Percentiles rank a stretch among this genome's conserved stretches.
Conservation (phyloP, 2,113 vertebrate species). For the Cranoglanis bouderius region DNA sequence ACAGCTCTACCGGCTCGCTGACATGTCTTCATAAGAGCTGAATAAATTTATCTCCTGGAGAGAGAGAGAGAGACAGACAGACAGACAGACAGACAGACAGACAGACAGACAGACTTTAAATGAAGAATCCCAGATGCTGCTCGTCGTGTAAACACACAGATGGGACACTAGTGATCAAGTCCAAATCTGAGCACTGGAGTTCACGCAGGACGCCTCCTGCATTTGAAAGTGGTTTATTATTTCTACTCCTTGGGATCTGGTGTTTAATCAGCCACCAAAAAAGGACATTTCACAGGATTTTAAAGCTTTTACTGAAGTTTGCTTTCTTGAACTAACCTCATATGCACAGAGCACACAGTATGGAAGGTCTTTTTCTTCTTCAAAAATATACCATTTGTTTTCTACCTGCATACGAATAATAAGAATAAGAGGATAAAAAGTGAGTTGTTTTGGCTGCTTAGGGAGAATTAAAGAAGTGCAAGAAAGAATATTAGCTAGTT, state of each 20-base stretch:
- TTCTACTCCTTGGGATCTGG: not conserved
- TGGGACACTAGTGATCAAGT: not conserved
- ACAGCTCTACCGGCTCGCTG: not conserved
- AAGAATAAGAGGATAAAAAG: not conserved
- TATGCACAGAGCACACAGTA: not conserved
- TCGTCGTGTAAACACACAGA: not conserved
- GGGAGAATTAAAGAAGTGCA: too few relatives aligned
- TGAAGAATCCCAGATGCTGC: not conserved
- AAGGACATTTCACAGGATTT: not conserved
- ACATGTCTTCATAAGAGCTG: not conserved
- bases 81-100: too few relatives aligned
- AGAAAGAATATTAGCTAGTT: too few relatives aligned
- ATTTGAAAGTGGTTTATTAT: not conserved
- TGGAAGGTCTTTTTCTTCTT: too few relatives aligned
- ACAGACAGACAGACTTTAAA: not conserved
- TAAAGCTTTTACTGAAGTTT: not conserved
- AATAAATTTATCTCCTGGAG: conserved; percentile 23
- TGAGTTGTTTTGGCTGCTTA: too few relatives aligned
- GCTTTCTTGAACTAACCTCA: not conserved
- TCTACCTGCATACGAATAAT: not conserved
- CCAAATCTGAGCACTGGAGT: not conserved
- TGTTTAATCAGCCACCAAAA: not conserved
- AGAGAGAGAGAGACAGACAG: too few relatives aligned
- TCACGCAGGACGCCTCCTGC: not conserved
- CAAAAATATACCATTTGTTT: not conserved